These are phyloP conservation scores for Ligdia adustata DNA, from an alignment of 2,888 invertebrate genomes.

Conservation along the genomic window DNA sequence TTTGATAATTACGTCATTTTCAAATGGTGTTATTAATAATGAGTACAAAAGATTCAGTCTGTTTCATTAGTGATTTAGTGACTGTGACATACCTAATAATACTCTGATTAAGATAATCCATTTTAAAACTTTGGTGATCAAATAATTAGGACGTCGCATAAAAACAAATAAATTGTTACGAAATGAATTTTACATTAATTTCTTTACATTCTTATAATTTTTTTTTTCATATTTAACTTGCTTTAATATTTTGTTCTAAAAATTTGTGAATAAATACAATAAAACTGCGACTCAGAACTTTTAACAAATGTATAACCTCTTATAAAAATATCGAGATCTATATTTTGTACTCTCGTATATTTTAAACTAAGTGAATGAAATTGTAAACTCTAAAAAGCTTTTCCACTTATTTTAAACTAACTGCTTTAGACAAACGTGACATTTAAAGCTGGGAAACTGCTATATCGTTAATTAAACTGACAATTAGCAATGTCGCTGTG, in stretches of 20 bases:
- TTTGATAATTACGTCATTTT: no score
- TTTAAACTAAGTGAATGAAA: constrained; percentile 42
- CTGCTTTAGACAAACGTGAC: constrained; percentile 51
- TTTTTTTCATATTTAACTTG: neutral
- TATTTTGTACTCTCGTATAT: constrained; percentile 73
- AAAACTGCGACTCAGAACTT: constrained; percentile 26
- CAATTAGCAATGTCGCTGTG: no score
- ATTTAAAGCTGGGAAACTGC: constrained; percentile 32
- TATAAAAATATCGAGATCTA: constrained; percentile 45
- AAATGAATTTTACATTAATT: no score
- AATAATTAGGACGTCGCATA: no score
- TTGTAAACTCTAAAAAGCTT: constrained; percentile 38
- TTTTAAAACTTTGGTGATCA: no score
- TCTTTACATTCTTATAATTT: no score
- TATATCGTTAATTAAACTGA: neutral
- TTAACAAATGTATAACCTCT: constrained; percentile 16
- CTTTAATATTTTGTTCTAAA: neutral
- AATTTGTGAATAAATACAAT: neutral
- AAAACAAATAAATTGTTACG: no score
- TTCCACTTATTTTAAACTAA: constrained; percentile 53
- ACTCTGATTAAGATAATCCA: no score
- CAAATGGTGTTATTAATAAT: no score
- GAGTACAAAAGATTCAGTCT: no score
- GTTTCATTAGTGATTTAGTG: no score
- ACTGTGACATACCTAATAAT: no score